Conservation (phyloP, 2,113 vertebrate species). For the Varanus salvator region DNA sequence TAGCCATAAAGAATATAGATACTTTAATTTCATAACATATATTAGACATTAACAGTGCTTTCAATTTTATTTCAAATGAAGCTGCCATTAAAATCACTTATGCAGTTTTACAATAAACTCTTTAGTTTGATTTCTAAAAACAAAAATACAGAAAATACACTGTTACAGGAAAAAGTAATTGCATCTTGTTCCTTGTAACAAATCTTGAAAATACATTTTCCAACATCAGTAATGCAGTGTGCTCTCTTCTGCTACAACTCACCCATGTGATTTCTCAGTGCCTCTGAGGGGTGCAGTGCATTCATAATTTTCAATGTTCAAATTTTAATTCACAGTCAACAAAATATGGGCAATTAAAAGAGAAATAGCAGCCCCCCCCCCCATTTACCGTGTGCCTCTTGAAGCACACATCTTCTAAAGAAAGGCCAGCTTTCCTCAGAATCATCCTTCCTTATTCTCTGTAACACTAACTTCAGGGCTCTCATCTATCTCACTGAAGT, state of each 20-base stretch:
- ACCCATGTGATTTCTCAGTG: background rate
- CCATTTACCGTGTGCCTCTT: accelerated
- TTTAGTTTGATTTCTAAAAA: background rate
- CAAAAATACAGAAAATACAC: background rate
- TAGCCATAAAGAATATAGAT: accelerated
- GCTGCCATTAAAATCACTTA: background rate
- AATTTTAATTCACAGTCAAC: background rate
- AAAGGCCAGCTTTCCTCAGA: too few relatives aligned
- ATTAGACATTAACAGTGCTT: background rate
- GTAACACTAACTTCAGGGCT: background rate
- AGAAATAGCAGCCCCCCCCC: background rate
- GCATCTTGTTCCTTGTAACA: background rate
- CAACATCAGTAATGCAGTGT: background rate
- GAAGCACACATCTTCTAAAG: accelerated
- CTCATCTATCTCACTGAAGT: background rate
- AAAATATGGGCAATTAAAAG: background rate
- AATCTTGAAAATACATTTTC: background rate
- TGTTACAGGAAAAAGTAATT: constrained; percentile 1
- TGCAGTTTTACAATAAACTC: background rate
- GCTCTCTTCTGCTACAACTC: background rate
- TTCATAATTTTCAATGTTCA: background rate
- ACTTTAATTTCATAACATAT: background rate
- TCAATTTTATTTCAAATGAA: constrained; percentile 23
- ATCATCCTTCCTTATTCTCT: accelerated
- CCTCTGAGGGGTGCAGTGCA: accelerated